A percentile compares a stretch with the other conserved stretches of the same genome.
These are phyloP conservation scores for Molossus alvarezi DNA, from an alignment of 2,797 vertebrate genomes.

Conservation along the genomic window DNA sequence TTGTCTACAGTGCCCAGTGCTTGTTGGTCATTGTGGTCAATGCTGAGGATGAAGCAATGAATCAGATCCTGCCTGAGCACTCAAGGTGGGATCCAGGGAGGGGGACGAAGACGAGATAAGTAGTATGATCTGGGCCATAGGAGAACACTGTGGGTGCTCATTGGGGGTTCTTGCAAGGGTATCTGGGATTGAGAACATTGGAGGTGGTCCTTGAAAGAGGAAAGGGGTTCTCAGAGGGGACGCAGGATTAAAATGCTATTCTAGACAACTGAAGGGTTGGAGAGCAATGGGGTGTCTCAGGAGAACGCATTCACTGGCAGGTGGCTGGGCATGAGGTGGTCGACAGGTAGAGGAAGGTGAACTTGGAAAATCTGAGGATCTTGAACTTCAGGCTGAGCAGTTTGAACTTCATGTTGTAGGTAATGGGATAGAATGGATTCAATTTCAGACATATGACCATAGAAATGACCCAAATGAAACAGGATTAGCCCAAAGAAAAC, in stretches of 20 bases:
- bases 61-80: neutral
- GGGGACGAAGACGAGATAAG: neutral
- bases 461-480: neutral
- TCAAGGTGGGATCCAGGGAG: neutral
- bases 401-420: neutral
- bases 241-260: neutral
- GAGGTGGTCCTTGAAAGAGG: neutral
- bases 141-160: neutral
- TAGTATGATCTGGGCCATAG: neutral
- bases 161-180: neutral
- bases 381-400: neutral
- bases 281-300: fast-evolving
- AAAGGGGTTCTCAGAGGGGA: neutral
- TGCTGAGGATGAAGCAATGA: neutral
- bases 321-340: fast-evolving
- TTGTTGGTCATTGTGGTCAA: neutral
- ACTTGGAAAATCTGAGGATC: neutral
- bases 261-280: neutral
- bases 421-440: neutral
- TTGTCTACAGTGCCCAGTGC: neutral
- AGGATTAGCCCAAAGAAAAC: neutral
- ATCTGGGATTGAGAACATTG: neutral
- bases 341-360: neutral
- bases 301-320: neutral
- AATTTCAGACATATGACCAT: neutral